phyloP scores from a whole-genome alignment of 2,797 vertebrate genomes.

The Sebastes iracundus region DNA sequence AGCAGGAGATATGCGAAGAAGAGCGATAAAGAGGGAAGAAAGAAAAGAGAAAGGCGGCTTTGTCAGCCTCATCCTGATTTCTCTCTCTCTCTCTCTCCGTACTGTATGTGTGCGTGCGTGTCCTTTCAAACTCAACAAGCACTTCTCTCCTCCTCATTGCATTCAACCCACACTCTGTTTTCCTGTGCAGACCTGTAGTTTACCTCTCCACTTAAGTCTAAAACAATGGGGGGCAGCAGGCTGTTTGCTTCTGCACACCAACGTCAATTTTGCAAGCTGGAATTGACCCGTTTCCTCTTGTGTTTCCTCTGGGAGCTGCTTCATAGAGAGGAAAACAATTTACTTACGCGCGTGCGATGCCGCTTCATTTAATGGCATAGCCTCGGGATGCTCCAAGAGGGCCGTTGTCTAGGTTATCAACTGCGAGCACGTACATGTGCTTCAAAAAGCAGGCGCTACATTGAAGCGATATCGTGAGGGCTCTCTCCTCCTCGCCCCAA shows the following conservation, averaged over 20 bases:
- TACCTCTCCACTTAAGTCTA: constrained; percentile 12
- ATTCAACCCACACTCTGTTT: constrained; percentile 4
- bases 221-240: constrained; percentile 3
- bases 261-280: constrained; percentile 20
- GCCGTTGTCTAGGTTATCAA: constrained; percentile 10
- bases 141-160: constrained; percentile 1
- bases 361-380: constrained; percentile 12
- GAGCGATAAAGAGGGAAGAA: background rate
- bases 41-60: background rate
- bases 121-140: constrained; percentile 36
- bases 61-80: constrained; percentile 24
- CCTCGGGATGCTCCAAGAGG: constrained; percentile 9
- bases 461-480: background rate
- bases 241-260: constrained; percentile 18
- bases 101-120: background rate
- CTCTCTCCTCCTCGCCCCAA: background rate
- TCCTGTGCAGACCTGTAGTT: constrained; percentile 14
- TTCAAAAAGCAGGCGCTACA: background rate
- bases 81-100: background rate
- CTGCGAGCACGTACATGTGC: background rate
- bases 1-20: background rate
- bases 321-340: constrained; percentile 56
- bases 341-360: constrained; percentile 16
- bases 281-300: constrained; percentile 35
- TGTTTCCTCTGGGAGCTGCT: constrained; percentile 37